Percentiles rank a stretch among this genome's conserved stretches.
phyloP scores from a whole-genome alignment of 2,113 vertebrate genomes.

The Megaleporinus macrocephalus region DNA sequence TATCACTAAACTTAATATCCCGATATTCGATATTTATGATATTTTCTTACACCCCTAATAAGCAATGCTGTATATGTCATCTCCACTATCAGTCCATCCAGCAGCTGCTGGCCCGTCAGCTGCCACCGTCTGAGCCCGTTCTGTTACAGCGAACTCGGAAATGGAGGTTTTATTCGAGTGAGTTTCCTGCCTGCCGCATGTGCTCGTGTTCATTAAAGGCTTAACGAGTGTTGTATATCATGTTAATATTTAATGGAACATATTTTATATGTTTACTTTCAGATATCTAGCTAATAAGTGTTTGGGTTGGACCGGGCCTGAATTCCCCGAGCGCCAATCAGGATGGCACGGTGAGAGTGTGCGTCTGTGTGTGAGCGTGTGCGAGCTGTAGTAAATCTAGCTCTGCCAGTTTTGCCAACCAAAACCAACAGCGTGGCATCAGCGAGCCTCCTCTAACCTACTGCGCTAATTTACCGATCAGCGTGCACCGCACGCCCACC shows the following conservation, averaged over 20 bases:
- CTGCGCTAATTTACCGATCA: slow-evolving; percentile 56
- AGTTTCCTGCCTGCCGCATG: background rate
- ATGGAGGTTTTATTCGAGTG: slow-evolving; percentile 9
- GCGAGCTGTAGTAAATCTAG: slow-evolving; percentile 59
- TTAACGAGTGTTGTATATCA: slow-evolving; percentile 52
- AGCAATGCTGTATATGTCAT: no score
- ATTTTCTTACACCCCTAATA: no score
- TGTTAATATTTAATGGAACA: slow-evolving; percentile 54
- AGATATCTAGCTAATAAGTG: slow-evolving; percentile 53
- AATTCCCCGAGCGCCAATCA: slow-evolving; percentile 49
- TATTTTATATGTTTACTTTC: slow-evolving; percentile 56
- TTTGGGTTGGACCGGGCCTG: slow-evolving; percentile 46
- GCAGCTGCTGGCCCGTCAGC: background rate
- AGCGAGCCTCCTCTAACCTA: slow-evolving; percentile 53
- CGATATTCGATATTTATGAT: no score
- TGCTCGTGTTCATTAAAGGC: slow-evolving; percentile 38
- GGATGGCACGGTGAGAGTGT: slow-evolving; percentile 44
- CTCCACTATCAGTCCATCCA: background rate
- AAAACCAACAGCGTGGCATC: slow-evolving; percentile 61
- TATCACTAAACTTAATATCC: no score
- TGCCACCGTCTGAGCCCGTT: background rate
- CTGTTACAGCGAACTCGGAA: slow-evolving; percentile 1
- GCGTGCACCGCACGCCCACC: slow-evolving; percentile 57
- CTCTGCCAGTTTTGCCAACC: slow-evolving; percentile 72
- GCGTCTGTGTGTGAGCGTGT: slow-evolving; percentile 29